phyloP scores from a whole-genome alignment of 2,797 vertebrate species.

The Lemur catta region DNA sequence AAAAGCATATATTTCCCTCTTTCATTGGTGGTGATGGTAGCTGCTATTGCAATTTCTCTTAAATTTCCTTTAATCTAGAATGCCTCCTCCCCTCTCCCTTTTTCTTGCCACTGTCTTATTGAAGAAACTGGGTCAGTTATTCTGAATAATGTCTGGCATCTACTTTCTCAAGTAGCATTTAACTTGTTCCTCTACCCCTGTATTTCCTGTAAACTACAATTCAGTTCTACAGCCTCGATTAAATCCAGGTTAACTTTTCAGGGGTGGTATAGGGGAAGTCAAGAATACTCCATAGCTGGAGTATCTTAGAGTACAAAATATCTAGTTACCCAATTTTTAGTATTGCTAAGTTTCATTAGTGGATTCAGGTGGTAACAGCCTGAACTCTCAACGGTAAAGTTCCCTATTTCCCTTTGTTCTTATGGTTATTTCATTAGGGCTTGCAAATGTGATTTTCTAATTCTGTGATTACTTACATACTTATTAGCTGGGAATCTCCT shows the following conservation, averaged over 20 bases:
- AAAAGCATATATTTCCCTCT: background rate
- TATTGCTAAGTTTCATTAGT: background rate
- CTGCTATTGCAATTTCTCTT: background rate
- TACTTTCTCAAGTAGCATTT: background rate
- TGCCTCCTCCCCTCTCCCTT: background rate
- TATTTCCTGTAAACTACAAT: background rate
- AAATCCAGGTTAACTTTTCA: background rate
- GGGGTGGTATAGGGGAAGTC: background rate
- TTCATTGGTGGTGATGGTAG: background rate
- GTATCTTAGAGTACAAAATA: background rate
- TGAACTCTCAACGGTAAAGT: background rate
- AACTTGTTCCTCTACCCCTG: background rate
- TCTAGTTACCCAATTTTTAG: background rate
- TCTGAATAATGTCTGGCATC: background rate
- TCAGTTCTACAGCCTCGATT: background rate
- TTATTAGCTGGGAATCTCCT: background rate
- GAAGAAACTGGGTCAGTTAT: background rate
- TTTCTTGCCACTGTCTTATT: background rate
- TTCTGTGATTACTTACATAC: background rate
- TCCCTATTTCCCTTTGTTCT: background rate
- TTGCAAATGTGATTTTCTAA: background rate
- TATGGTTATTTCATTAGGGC: background rate
- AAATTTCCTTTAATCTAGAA: background rate
- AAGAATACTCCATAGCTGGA: background rate
- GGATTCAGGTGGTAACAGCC: background rate